Base-by-base conservation (phyloP, 2,888 invertebrate species). In the Trissonchulus latispiculum region DNA sequence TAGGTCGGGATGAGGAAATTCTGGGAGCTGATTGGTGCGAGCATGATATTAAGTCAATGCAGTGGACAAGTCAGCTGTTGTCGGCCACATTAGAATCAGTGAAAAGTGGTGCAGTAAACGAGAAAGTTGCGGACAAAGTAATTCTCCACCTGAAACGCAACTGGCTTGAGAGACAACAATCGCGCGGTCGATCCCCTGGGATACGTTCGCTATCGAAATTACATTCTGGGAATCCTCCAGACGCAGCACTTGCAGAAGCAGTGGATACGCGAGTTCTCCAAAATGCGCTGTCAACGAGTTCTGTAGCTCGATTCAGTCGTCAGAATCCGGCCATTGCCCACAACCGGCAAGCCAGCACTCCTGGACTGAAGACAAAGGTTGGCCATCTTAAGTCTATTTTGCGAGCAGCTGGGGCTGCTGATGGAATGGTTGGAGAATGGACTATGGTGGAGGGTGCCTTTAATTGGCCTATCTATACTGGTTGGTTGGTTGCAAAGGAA, bases 11-110 rank as follows among this genome's bases (percentile, higher is more conserved):
- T n/a, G 31, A 32, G n/a, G 69, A 68, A 36, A 32, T 32, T 15
- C n/a, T 35, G 35, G 69, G 69, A 2, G 69, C 69, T 3, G 69
- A 68, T 68, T 35, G 33, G 69, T 36, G n/a, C 8, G 69, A 68
- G 35, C 69, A 68, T 64, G 64, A 48, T 23, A 15, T 48, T 8
- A 8, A 48, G 8, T 15, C 48, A 8, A 8, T 48, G 48, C 8
- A 48, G 8, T 48, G 48, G 48, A 48, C 48, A 23, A 8, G 23
- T 23, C 8, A 48, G 48, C 48, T 48, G 48, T 48, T 48, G 23
- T 48, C 48, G 48, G 48, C 8, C 23, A 48, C 48, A 23, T 48
- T 48, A 23, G 48, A 48, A 48, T 48, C 48, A 23, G 8, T 48
- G 48, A 48, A 48, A 48, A 23, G 23, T 48, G 48, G 48, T 48